Evolutionary conservation across 2,888 invertebrate species (phyloP).

Genomic region (Clitarchus hookeri): DNA sequence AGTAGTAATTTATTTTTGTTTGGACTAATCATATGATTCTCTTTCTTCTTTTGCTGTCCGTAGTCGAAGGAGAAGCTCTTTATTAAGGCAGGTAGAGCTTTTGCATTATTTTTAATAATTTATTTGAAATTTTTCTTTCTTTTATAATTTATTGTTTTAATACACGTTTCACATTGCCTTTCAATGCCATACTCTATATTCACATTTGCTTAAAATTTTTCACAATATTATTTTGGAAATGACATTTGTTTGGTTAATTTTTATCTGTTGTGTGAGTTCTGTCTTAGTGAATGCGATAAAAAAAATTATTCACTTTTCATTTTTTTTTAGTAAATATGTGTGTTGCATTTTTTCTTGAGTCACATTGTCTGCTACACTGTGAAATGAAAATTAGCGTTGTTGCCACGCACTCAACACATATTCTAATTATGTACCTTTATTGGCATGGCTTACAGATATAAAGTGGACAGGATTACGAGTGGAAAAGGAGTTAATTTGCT

Average conservation of each 20-base stretch:
- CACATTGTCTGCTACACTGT: neutral
- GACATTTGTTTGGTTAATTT: neutral
- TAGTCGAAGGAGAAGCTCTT: conserved; percentile 56
- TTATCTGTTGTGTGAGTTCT: neutral
- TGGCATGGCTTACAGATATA: conserved; percentile 16
- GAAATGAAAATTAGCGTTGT: neutral
- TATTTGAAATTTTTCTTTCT: conserved; percentile 30
- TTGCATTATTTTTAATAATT: conserved; percentile 40
- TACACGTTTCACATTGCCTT: neutral
- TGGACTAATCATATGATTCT: conserved; percentile 41
- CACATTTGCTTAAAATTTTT: neutral
- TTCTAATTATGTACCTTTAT: neutral
- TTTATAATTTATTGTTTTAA: conserved; percentile 1
- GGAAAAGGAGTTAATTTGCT: conserved; percentile 21
- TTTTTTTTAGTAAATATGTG: neutral
- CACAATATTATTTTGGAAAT: neutral
- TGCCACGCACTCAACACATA: conserved; percentile 19
- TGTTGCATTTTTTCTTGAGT: neutral
- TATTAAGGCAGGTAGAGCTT: conserved; percentile 55
- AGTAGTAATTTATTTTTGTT: conserved; percentile 32
- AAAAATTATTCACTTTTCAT: neutral
- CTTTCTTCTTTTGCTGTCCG: conserved; percentile 49
- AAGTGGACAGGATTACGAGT: conserved; percentile 22
- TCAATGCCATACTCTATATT: neutral
- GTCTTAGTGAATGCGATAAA: no score